Conservation (phyloP, 2,113 vertebrate genomes). For the Microtus richardsoni region DNA sequence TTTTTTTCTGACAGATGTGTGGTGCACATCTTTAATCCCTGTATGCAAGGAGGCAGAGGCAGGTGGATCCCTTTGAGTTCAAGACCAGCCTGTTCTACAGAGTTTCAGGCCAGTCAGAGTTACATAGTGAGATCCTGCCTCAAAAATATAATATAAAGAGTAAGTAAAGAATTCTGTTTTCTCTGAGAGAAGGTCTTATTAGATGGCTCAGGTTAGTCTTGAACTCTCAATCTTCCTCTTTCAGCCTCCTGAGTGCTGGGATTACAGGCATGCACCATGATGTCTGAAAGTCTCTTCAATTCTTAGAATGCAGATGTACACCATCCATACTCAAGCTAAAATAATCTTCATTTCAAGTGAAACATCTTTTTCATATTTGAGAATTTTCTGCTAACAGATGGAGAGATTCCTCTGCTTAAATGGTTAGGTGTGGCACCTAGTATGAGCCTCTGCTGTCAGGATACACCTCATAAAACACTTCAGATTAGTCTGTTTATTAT, state of each 20-base stretch:
- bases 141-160: neutral
- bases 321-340: neutral
- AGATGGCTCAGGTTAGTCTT: neutral
- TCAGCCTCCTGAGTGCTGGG: neutral
- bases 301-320: neutral
- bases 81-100: neutral
- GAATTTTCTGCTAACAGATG: neutral
- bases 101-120: neutral
- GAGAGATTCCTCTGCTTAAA: neutral
- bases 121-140: neutral
- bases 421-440: neutral
- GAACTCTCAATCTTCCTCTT: neutral
- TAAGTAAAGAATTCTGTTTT: neutral
- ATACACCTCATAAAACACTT: neutral
- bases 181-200: neutral
- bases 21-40: neutral
- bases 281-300: neutral
- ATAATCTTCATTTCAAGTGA: neutral
- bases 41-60: neutral
- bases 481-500: neutral
- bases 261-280: neutral
- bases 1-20: neutral
- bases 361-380: neutral
- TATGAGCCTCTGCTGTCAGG: neutral
- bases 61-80: neutral